phyloP scores from a whole-genome alignment of 2,113 vertebrate genomes.

The Pagrus major region DNA sequence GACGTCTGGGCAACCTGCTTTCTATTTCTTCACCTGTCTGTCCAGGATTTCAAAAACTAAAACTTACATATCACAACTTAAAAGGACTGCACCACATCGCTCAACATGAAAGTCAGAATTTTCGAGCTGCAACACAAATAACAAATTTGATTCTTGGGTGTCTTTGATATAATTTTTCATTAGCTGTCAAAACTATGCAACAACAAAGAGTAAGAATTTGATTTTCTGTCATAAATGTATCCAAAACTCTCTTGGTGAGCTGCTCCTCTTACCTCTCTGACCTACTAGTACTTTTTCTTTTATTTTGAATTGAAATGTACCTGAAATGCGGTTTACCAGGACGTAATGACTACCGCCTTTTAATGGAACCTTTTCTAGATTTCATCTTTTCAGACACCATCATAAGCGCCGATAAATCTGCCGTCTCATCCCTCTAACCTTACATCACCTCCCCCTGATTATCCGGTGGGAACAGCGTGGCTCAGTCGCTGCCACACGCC shows the following conservation, averaged over 20 bases:
- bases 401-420: conserved; percentile 34
- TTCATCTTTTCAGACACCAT: not conserved
- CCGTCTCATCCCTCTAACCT: conserved; percentile 37
- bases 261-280: not conserved
- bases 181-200: not conserved
- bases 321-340: not conserved
- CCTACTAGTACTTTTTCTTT: not conserved
- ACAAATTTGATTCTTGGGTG: not conserved
- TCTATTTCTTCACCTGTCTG: too few species aligned
- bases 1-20: too few species aligned
- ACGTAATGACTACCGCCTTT: not conserved
- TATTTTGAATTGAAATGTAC: not conserved
- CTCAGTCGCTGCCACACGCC: conserved; percentile 39
- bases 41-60: too few species aligned
- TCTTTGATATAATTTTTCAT: not conserved
- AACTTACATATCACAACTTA: too few species aligned
- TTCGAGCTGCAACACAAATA: not conserved
- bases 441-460: conserved; percentile 33
- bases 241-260: not conserved
- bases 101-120: not conserved
- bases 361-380: not conserved
- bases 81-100: not conserved
- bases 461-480: conserved; percentile 33
- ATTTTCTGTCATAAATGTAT: not conserved
- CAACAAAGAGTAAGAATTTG: too few species aligned